Conservation (phyloP, 2,797 vertebrate genomes). For the Balearica regulorum region DNA sequence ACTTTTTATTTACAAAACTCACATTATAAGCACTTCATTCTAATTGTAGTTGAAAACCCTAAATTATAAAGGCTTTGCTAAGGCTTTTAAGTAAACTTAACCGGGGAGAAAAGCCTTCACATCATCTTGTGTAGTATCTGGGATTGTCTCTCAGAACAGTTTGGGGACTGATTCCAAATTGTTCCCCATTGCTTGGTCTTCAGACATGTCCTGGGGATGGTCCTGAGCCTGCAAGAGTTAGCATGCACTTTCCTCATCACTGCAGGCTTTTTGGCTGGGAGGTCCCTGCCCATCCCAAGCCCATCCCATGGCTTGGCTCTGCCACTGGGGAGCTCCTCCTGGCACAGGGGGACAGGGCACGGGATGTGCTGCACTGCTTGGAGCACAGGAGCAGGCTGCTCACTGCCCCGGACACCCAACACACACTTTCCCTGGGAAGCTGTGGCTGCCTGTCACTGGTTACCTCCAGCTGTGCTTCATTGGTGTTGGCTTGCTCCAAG, state of each 20-base stretch:
- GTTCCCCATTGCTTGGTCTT: background rate
- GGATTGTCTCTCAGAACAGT: background rate
- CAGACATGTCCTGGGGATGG: background rate
- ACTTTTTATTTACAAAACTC: background rate
- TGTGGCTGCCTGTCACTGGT: background rate
- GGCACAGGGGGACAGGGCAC: background rate
- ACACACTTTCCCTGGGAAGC: accelerated
- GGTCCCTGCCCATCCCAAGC: background rate
- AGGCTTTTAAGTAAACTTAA: background rate
- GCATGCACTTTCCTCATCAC: accelerated
- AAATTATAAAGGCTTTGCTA: background rate
- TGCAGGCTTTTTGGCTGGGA: background rate
- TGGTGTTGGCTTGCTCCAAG: background rate
- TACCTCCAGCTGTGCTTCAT: background rate
- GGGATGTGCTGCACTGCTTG: background rate
- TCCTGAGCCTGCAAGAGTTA: background rate
- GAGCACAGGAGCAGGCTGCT: background rate
- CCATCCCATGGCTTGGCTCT: background rate
- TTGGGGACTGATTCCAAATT: background rate
- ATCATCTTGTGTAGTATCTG: background rate
- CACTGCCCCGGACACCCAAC: background rate
- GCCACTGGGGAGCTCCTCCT: background rate
- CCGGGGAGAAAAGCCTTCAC: background rate
- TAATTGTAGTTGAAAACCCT: background rate
- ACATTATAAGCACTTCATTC: background rate